These are phyloP conservation scores for Synanthedon andrenaeformis DNA, from an alignment of 2,888 invertebrate species.

Conservation along the genomic window DNA sequence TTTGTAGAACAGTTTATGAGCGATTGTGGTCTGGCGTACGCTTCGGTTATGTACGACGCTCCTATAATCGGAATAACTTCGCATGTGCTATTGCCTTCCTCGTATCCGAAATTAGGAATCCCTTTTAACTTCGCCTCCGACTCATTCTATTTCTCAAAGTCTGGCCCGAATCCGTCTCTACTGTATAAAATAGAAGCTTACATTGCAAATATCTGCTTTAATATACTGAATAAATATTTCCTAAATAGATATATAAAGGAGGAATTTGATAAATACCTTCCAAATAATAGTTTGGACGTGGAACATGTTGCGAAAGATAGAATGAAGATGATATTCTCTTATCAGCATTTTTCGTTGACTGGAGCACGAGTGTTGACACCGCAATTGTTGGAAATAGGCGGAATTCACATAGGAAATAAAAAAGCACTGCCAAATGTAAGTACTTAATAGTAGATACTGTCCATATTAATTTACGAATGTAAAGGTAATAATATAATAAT, in stretches of 20 bases:
- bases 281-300: slow-evolving; percentile 51
- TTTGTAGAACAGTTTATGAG: slow-evolving; percentile 58
- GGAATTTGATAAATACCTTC: slow-evolving; percentile 42
- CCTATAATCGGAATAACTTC: slow-evolving; percentile 68
- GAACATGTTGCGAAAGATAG: slow-evolving; percentile 49
- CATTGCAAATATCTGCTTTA: slow-evolving; percentile 22
- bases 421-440: slow-evolving; percentile 32
- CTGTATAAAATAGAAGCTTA: slow-evolving; percentile 28
- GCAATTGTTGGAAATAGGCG: slow-evolving; percentile 72
- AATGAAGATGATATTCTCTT: slow-evolving; percentile 67
- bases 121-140: slow-evolving; percentile 60
- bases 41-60: slow-evolving; percentile 37
- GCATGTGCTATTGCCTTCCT: slow-evolving; percentile 58
- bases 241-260: slow-evolving; percentile 35
- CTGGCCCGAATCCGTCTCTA: slow-evolving; percentile 31
- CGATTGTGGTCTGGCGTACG: slow-evolving; percentile 51
- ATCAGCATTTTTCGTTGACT: slow-evolving; percentile 71
- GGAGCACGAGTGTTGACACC: slow-evolving; percentile 64
- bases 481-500: too few relatives aligned
- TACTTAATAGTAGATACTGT: background rate
- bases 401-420: slow-evolving; percentile 50
- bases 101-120: slow-evolving; percentile 50
- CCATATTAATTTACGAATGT: too few relatives aligned
- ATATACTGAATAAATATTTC: slow-evolving; percentile 22
- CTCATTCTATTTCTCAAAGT: slow-evolving; percentile 48